phyloP scores from a whole-genome alignment of 2,113 vertebrate genomes.

The Amazona guildingii region DNA sequence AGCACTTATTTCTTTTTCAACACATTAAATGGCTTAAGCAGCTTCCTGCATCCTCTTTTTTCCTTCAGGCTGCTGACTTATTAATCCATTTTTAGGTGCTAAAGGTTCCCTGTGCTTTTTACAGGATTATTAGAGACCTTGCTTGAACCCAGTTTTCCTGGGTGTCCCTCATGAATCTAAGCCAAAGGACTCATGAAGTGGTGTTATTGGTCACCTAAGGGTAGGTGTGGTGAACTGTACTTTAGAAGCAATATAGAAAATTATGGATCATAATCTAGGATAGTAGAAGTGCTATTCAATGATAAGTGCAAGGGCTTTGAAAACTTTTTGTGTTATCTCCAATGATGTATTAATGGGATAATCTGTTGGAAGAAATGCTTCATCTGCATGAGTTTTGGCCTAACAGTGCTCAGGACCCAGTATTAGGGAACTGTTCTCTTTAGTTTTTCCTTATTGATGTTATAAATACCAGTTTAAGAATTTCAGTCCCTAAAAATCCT shows the following conservation, averaged over 20 bases:
- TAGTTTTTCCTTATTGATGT: not conserved
- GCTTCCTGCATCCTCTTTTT: not conserved
- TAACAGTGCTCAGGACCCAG: not conserved
- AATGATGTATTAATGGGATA: not conserved
- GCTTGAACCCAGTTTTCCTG: not conserved
- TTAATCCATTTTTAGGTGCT: not conserved
- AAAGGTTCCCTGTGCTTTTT: not conserved
- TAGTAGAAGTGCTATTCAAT: not conserved
- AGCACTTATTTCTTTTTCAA: not conserved
- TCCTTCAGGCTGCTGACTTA: not conserved
- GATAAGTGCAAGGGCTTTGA: not conserved
- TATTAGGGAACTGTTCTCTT: not conserved
- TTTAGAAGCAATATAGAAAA: not conserved
- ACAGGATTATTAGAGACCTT: not conserved
- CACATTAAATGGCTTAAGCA: not conserved
- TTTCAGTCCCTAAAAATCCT: not conserved
- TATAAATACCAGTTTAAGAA: not conserved
- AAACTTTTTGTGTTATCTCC: not conserved
- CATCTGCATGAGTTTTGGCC: not conserved
- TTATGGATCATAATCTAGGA: not conserved
- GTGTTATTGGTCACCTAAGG: not conserved
- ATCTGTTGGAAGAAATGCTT: slow-evolving; percentile 22
- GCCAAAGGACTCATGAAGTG: not conserved
- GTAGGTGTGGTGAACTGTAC: not conserved
- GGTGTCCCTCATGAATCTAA: not conserved